phyloP scores from a whole-genome alignment of 1,140 invertebrate genomes.

The Trachymyrmex septentrionalis region DNA sequence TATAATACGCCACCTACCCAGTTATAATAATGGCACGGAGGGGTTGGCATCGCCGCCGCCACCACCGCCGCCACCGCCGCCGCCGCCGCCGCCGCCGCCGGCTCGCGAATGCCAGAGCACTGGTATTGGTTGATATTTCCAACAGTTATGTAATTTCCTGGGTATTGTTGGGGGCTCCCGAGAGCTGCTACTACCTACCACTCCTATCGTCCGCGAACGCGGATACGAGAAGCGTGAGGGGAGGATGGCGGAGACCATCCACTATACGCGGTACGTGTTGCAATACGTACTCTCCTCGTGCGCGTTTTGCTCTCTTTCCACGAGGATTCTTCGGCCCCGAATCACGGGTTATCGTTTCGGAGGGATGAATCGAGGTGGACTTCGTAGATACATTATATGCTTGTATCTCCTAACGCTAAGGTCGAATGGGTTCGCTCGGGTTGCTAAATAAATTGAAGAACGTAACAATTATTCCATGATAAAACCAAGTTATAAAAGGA shows the following conservation, averaged over 20 bases:
- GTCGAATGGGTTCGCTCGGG: background rate
- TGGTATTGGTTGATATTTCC: conserved; percentile 87
- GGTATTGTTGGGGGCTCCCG: conserved; percentile 83
- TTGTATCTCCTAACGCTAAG: conserved; percentile 1
- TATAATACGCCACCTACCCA: conserved; percentile 85
- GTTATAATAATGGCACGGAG: conserved; percentile 85
- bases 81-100: conserved; percentile 22
- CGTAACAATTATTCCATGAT: background rate
- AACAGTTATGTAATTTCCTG: conserved; percentile 88
- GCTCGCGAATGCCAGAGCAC: conserved; percentile 76
- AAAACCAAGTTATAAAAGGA: background rate
- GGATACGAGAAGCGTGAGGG: conserved; percentile 58
- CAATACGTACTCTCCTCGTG: conserved; percentile 41
- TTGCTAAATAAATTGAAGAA: conserved; percentile 33
- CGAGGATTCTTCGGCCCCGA: conserved; percentile 50
- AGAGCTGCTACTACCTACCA: conserved; percentile 74
- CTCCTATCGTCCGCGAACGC: conserved; percentile 85
- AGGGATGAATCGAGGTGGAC: conserved; percentile 33
- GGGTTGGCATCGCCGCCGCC: conserved; percentile 70
- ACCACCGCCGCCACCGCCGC: too few relatives aligned
- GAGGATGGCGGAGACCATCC: conserved; percentile 23
- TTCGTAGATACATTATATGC: conserved; percentile 13
- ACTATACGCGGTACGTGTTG: conserved; percentile 37
- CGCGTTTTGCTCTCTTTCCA: conserved; percentile 42
- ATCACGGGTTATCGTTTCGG: conserved; percentile 46